These are phyloP conservation scores for Oreochromis niloticus DNA, from an alignment of 2,113 vertebrate species.

Conservation along the genomic window DNA sequence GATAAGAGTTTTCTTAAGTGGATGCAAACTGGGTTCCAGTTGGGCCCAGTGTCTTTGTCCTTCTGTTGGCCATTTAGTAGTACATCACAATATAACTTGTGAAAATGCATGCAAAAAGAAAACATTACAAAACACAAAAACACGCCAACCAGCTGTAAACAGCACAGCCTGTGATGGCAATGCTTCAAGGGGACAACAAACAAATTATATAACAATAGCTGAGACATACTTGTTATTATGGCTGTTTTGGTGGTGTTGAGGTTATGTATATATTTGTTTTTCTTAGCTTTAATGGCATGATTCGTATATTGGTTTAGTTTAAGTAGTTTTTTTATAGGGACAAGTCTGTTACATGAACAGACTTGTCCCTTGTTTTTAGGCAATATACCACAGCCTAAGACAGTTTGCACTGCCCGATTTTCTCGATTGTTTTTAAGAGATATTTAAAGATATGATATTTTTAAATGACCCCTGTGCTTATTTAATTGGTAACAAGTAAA, in stretches of 20 bases:
- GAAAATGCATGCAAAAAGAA: neutral
- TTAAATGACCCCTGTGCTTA: neutral
- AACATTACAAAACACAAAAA: accelerated
- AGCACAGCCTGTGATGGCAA: neutral
- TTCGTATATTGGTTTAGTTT: neutral
- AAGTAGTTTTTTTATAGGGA: neutral
- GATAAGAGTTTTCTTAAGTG: neutral
- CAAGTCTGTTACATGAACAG: neutral
- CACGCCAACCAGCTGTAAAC: neutral
- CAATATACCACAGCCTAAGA: neutral
- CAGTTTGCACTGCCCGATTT: neutral
- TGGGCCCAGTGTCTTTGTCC: neutral
- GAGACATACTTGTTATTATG: neutral
- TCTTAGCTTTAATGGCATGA: neutral
- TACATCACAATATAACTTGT: neutral
- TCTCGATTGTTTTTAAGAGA: neutral
- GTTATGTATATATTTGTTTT: neutral
- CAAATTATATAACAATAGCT: neutral
- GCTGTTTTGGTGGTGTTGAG: neutral
- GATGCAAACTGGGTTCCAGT: neutral
- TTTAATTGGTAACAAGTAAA: neutral
- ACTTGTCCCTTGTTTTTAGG: neutral
- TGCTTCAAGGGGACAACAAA: neutral
- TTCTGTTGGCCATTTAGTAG: neutral
- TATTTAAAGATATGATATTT: neutral